These are phyloP conservation scores for Mellivora capensis DNA, from an alignment of 2,113 vertebrate species.

Conservation along the genomic window DNA sequence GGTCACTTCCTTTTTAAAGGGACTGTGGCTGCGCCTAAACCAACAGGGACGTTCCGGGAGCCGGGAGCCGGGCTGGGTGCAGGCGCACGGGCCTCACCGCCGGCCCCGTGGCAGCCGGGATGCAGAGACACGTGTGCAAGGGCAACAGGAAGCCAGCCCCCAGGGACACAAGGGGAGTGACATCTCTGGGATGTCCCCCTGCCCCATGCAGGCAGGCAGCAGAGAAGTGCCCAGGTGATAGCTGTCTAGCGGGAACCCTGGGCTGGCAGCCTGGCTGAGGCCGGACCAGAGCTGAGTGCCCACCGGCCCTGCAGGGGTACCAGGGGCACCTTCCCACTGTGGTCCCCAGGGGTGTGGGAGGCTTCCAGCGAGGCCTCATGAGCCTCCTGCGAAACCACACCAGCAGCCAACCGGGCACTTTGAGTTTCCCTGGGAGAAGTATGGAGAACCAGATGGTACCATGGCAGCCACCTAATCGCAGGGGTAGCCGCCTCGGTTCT, in stretches of 20 bases:
- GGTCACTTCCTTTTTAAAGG: conserved; percentile 1
- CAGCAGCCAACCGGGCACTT: accelerated
- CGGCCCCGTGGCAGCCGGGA: accelerated
- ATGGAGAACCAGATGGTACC: background rate
- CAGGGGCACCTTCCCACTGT: accelerated
- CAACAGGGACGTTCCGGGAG: conserved; percentile 72
- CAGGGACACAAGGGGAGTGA: accelerated
- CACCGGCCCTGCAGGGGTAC: accelerated
- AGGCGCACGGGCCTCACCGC: background rate
- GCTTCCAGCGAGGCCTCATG: accelerated
- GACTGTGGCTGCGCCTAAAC: background rate
- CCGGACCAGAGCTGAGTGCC: background rate
- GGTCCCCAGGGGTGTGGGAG: accelerated
- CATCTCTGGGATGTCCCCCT: background rate
- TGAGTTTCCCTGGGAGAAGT: background rate
- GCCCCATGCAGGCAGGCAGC: background rate
- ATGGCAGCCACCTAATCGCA: accelerated
- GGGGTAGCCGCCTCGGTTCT: background rate
- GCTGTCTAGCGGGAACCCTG: accelerated
- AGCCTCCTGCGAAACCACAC: background rate
- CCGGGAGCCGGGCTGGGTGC: conserved; percentile 57
- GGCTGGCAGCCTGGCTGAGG: background rate
- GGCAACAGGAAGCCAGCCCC: background rate
- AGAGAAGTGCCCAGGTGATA: accelerated
- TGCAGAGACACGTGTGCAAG: background rate